A percentile compares a stretch with the other conserved stretches of the same genome.
These are phyloP conservation scores for Macroramphosus scolopax DNA, from an alignment of 2,797 vertebrate genomes.

Conservation along the genomic window DNA sequence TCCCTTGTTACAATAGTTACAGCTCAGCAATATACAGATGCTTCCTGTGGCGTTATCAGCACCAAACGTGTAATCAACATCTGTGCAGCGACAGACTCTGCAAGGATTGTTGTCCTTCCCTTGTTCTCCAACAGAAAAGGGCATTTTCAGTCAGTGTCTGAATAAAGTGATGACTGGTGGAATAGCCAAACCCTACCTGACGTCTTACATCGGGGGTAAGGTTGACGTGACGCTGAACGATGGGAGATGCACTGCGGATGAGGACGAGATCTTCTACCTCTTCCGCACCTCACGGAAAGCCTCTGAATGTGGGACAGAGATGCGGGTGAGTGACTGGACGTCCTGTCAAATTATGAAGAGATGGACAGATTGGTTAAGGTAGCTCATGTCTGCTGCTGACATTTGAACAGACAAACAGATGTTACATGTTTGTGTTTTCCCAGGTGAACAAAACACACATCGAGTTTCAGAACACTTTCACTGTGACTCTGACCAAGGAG, in stretches of 20 bases:
- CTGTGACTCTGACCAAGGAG: conserved; percentile 39
- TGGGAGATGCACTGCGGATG: conserved; percentile 56
- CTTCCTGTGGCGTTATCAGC: too few species aligned
- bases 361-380: too few species aligned
- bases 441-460: conserved; percentile 73
- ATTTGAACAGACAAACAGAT: too few species aligned
- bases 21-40: too few species aligned
- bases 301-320: conserved; percentile 63
- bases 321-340: conserved; percentile 46
- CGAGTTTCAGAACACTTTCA: conserved; percentile 60
- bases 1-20: too few species aligned
- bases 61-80: too few species aligned
- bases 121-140: conserved; percentile 57
- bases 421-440: neutral
- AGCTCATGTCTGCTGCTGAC: too few species aligned
- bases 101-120: neutral
- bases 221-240: conserved; percentile 66
- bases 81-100: too few species aligned
- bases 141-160: conserved; percentile 68
- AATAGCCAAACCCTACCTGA: conserved; percentile 67
- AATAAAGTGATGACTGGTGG: conserved; percentile 58
- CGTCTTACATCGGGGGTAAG: conserved; percentile 33
- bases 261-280: conserved; percentile 50
- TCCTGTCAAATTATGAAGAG: too few species aligned
- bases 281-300: conserved; percentile 43